Evolutionary conservation across 2,113 vertebrate genomes (phyloP), one percentile per base, ranked within the genome.

Genomic region (Malaclemys terrapin): DNA sequence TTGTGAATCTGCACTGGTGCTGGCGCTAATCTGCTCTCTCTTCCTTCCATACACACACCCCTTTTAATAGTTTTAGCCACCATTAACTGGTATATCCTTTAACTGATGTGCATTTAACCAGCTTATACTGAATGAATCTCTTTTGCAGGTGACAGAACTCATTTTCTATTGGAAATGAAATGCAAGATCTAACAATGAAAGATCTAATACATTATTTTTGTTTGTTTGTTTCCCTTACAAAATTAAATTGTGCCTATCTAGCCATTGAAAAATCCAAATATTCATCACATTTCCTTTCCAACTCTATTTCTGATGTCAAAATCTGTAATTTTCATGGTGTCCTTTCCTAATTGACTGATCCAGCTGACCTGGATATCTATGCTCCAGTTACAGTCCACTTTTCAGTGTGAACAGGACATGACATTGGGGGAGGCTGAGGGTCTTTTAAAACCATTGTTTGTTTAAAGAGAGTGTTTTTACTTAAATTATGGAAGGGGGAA

Each of bases 141-240:
- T 69, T 69, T 10, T 31, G 57, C 85, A 89, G 79, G 84, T 82
- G 94, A 92, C 96, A 95, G 89, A 91, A 90, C 94, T 95, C 31
- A 22, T 89, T 88, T 95, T 91, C 89, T 85, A 27, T 3, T 59
- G 54, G 82, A 95, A 92, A 82, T 76, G 69, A 88, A 96, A 96
- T 96, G 50, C 94, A 96, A 57, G 95, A 89, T 96, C 89, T 62
- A 94, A 84, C 16, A 92, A 96, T 96, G 95, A 96, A 54, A 20
- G 8, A 54, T 54, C 20, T 54, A 54, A 22, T 54, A 20, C 6
- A 22, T 54, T 54, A 52, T 54, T 22, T 95, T 13, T 95, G 83
- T 59, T 54, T n/a, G 7, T 97, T 93, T 95, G 94, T 97, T 96
- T 95, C 94, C 96, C 83, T 90, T 85, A 75, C 38, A 85, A 94